Conservation (phyloP, 2,797 vertebrate species). For the Echiichthys vipera region DNA sequence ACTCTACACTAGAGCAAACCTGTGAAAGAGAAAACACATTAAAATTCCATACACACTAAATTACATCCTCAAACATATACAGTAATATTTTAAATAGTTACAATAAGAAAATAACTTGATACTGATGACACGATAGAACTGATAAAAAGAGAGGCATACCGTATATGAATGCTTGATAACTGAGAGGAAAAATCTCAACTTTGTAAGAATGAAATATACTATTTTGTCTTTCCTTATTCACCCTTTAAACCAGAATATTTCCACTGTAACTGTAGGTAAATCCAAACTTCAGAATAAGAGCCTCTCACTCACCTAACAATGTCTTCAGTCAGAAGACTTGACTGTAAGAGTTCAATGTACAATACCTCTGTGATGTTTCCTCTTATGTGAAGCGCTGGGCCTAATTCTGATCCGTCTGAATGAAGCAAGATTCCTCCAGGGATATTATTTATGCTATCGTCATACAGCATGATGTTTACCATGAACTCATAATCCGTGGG, state of each 20-base stretch:
- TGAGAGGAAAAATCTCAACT: not conserved
- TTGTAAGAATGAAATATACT: not conserved
- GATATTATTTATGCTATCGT: slow-evolving; percentile 47
- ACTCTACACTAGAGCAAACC: slow-evolving; percentile 13
- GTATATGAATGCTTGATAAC: not conserved
- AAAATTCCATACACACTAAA: not conserved
- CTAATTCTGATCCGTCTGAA: not conserved
- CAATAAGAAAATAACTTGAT: not conserved
- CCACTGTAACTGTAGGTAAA: not conserved
- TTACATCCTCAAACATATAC: not conserved
- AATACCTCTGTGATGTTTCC: not conserved
- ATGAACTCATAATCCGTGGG: slow-evolving; percentile 44
- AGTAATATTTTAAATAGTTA: not conserved
- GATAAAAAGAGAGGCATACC: not conserved
- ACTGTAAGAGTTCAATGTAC: not conserved
- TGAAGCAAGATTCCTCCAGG: slow-evolving; percentile 54
- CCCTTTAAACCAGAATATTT: not conserved
- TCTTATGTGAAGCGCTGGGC: not conserved
- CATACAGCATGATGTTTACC: slow-evolving; percentile 45
- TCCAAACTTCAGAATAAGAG: not conserved
- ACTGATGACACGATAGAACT: no score
- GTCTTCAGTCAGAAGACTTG: not conserved
- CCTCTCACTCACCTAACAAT: slow-evolving; percentile 13
- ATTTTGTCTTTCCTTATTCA: not conserved
- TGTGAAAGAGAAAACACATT: slow-evolving; percentile 21